phyloP scores from a whole-genome alignment of 1,140 invertebrate genomes.

The Ctenoplectra terminalis region DNA sequence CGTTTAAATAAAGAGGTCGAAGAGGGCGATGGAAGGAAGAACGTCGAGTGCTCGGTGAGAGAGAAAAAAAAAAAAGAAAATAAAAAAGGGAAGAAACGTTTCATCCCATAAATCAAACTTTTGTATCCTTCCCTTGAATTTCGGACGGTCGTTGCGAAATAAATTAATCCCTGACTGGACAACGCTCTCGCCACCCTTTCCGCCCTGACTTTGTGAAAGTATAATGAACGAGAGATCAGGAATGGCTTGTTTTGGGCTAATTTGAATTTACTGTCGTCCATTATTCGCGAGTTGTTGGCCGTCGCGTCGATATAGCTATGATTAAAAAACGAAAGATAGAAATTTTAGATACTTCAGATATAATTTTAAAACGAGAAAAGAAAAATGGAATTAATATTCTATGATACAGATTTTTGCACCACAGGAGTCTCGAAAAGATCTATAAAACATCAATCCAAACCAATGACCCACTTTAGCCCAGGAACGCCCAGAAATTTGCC shows the following conservation, averaged over 20 bases:
- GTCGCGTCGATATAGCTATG: not conserved
- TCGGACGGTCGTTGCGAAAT: not conserved
- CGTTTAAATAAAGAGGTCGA: not conserved
- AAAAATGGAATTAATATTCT: no score
- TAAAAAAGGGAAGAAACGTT: not conserved
- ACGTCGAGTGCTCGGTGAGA: not conserved
- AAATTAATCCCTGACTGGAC: constrained; percentile 6
- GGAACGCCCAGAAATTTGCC: no score
- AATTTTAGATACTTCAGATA: no score
- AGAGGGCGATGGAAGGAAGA: not conserved
- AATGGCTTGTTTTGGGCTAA: not conserved
- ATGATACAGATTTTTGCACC: no score
- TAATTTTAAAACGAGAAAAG: no score
- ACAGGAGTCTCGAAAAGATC: no score
- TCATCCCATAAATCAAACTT: constrained; percentile 1
- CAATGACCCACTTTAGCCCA: no score
- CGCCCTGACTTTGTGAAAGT: not conserved
- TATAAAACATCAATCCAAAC: no score
- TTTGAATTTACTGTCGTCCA: not conserved
- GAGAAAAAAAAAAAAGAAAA: no score
- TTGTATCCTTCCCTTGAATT: not conserved
- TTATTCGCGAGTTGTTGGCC: not conserved
- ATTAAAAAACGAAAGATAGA: not conserved
- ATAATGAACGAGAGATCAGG: not conserved
- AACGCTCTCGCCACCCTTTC: not conserved